Conservation (phyloP, 2,113 vertebrate species). For the Penelope pileata region DNA sequence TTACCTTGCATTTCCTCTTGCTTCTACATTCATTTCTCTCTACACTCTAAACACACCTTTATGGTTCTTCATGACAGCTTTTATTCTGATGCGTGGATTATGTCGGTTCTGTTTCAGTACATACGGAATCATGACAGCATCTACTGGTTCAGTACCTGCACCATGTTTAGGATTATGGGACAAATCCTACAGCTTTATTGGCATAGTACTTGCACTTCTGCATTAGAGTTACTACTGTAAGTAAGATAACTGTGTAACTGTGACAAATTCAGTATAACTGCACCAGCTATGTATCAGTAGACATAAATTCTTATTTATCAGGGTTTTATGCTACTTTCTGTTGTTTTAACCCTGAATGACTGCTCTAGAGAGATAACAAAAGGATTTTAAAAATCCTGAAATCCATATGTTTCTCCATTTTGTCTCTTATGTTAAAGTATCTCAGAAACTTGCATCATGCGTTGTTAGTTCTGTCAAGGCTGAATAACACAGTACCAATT, state of each 20-base stretch:
- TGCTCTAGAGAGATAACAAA: not conserved
- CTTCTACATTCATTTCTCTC: not conserved
- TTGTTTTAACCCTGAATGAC: not conserved
- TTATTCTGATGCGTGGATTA: not conserved
- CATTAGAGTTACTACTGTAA: not conserved
- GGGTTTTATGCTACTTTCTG: accelerated
- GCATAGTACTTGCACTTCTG: not conserved
- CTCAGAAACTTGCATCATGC: not conserved
- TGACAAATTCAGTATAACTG: not conserved
- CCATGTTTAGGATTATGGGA: not conserved
- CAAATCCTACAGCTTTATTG: not conserved
- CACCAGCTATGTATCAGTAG: not conserved
- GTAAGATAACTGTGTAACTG: not conserved
- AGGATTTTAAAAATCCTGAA: not conserved
- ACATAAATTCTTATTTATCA: not conserved
- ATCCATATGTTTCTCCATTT: not conserved
- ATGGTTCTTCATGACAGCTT: not conserved
- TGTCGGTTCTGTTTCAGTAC: not conserved
- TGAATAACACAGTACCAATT: not conserved
- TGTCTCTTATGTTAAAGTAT: not conserved
- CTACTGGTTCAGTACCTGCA: not conserved
- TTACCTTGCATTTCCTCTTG: not conserved
- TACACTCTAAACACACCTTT: not conserved
- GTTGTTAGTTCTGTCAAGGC: not conserved
- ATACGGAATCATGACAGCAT: accelerated